phyloP scores from a whole-genome alignment of 2,113 vertebrate species.

The Entelurus aequoreus region DNA sequence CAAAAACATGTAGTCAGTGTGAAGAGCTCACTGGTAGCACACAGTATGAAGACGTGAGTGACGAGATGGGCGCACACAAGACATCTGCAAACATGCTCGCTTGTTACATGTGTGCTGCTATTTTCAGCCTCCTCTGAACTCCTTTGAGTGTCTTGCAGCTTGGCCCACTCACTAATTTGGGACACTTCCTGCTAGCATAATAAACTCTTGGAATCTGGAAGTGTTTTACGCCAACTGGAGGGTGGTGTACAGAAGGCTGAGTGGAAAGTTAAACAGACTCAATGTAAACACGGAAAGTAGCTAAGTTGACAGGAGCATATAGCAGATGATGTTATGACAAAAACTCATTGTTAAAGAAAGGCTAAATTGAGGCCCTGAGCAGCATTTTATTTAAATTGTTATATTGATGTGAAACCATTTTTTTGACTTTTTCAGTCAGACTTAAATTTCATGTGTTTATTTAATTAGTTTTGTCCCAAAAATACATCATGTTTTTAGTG shows the following conservation, averaged over 20 bases:
- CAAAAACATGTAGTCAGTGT: not conserved
- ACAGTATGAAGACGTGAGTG: not conserved
- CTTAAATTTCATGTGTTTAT: too few species aligned
- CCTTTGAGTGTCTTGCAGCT: conserved; percentile 27
- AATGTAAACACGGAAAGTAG: not conserved
- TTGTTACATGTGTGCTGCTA: conserved; percentile 28
- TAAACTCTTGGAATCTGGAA: conserved; percentile 43
- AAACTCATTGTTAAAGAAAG: too few species aligned
- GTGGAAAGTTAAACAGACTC: not conserved
- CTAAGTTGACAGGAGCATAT: not conserved
- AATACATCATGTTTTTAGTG: too few species aligned
- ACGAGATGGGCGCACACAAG: conserved; percentile 32
- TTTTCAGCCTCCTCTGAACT: conserved; percentile 40
- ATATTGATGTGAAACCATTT: too few species aligned
- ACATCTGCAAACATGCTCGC: conserved; percentile 40
- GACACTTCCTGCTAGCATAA: conserved; percentile 52
- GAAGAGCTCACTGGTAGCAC: not conserved
- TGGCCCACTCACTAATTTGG: conserved; percentile 35
- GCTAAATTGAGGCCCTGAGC: too few species aligned
- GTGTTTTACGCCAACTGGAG: conserved; percentile 25
- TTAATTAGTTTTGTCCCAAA: too few species aligned
- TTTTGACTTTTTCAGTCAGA: too few species aligned
- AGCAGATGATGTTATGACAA: not conserved
- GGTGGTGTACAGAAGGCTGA: conserved; percentile 7
- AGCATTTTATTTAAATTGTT: too few species aligned